These are phyloP conservation scores for Spodoptera litura DNA, from an alignment of 1,140 invertebrate species.

Conservation along the genomic window DNA sequence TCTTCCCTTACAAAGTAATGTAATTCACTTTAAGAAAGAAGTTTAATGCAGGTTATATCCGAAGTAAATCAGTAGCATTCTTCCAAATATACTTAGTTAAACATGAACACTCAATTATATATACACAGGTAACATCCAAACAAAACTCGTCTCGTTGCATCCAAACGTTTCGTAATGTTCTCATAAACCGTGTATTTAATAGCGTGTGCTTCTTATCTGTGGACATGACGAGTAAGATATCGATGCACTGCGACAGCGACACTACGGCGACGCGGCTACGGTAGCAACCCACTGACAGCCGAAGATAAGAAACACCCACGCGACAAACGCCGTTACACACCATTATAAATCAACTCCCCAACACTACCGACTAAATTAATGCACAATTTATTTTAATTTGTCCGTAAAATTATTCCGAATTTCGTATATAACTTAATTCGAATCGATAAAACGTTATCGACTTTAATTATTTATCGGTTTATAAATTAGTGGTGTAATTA, in stretches of 20 bases:
- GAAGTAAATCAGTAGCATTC: too few species aligned
- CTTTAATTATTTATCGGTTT: conserved; percentile 34
- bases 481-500: conserved; percentile 36
- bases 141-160: background rate
- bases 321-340: conserved; percentile 13
- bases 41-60: too few species aligned
- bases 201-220: conserved; percentile 25
- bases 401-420: conserved; percentile 27
- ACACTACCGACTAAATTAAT: conserved; percentile 26
- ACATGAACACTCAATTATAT: background rate
- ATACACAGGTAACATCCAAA: too few species aligned
- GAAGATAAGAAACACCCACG: conserved; percentile 32
- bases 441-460: conserved; percentile 32
- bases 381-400: conserved; percentile 37
- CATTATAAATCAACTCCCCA: conserved; percentile 30
- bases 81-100: background rate
- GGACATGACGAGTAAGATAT: conserved; percentile 35
- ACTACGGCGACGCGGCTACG: conserved; percentile 8
- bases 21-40: too few species aligned
- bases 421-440: conserved; percentile 20
- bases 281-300: conserved; percentile 26
- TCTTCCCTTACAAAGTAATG: too few species aligned
- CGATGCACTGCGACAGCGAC: conserved; percentile 24
- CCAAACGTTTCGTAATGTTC: background rate
- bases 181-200: conserved; percentile 34